Conservation (phyloP, 1,140 invertebrate species). For the Pseudomyrmex gracilis region DNA sequence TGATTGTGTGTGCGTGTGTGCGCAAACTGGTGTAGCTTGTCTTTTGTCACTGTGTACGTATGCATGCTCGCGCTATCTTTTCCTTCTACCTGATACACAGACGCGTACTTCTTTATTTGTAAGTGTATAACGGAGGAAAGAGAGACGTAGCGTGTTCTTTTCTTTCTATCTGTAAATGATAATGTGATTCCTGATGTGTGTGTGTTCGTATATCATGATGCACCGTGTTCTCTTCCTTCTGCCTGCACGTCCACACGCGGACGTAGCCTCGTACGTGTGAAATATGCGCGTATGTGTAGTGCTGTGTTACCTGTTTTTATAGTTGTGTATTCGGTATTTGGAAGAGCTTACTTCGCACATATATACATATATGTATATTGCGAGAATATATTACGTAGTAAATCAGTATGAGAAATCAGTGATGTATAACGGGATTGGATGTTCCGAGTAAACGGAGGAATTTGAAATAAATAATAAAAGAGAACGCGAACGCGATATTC, state of each 20-base stretch:
- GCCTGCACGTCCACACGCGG: conserved; percentile 14
- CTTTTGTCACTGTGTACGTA: conserved; percentile 10
- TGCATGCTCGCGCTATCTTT: neutral
- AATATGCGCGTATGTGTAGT: neutral
- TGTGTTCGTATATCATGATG: conserved; percentile 13
- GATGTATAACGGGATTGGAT: conserved; percentile 35
- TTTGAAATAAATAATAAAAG: conserved; percentile 10
- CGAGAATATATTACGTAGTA: neutral
- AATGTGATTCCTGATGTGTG: conserved; percentile 14
- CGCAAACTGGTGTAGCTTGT: conserved; percentile 39
- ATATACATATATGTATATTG: neutral
- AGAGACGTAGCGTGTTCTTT: conserved; percentile 24
- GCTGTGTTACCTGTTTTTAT: conserved; percentile 34
- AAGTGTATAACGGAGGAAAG: neutral
- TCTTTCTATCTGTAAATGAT: conserved; percentile 19
- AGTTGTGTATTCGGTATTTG: conserved; percentile 9
- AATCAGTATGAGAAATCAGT: conserved; percentile 28
- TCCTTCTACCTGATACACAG: neutral
- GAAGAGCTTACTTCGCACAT: conserved; percentile 5
- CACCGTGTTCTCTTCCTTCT: conserved; percentile 61
- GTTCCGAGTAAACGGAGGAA: conserved; percentile 13
- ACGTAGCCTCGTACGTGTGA: conserved; percentile 33
- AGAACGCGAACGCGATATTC: neutral
- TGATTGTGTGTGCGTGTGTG: neutral
- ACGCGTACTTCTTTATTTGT: neutral